phyloP scores from a whole-genome alignment of 2,888 invertebrate species.

The Cataglyphis cursor region DNA sequence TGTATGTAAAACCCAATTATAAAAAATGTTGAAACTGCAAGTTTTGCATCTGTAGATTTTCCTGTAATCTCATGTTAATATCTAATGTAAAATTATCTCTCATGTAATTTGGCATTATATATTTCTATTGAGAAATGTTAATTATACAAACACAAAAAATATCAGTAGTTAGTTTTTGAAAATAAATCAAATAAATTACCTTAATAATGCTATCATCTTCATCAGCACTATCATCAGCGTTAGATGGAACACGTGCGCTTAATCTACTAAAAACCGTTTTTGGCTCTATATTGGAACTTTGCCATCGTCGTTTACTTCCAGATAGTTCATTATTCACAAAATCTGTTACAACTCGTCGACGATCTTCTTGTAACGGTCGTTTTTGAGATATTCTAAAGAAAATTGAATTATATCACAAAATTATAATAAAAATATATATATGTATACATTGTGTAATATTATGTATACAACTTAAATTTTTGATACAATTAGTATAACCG shows the following conservation, averaged over 20 bases:
- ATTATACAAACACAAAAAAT: neutral
- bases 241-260: slow-evolving; percentile 84
- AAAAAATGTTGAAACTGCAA: too few relatives aligned
- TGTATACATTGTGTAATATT: neutral
- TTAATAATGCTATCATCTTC: slow-evolving; percentile 83
- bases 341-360: slow-evolving; percentile 80
- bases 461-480: neutral
- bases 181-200: slow-evolving; percentile 63
- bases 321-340: slow-evolving; percentile 82
- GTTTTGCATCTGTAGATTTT: too few relatives aligned
- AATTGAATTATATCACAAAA: slow-evolving; percentile 17
- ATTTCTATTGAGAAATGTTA: neutral
- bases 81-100: too few relatives aligned
- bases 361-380: slow-evolving; percentile 83
- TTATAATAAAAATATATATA: slow-evolving; percentile 3
- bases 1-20: too few relatives aligned
- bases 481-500: neutral
- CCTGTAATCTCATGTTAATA: too few relatives aligned
- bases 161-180: neutral
- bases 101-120: neutral
- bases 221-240: slow-evolving; percentile 85
- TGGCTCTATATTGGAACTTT: slow-evolving; percentile 81
- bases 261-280: slow-evolving; percentile 86
- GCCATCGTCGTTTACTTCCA: slow-evolving; percentile 83
- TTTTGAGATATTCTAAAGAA: slow-evolving; percentile 81